Percentiles rank a stretch among this genome's conserved stretches.
These are phyloP conservation scores for Cataglyphis altisquamis DNA, from an alignment of 2,888 invertebrate genomes.

Conservation along the genomic window DNA sequence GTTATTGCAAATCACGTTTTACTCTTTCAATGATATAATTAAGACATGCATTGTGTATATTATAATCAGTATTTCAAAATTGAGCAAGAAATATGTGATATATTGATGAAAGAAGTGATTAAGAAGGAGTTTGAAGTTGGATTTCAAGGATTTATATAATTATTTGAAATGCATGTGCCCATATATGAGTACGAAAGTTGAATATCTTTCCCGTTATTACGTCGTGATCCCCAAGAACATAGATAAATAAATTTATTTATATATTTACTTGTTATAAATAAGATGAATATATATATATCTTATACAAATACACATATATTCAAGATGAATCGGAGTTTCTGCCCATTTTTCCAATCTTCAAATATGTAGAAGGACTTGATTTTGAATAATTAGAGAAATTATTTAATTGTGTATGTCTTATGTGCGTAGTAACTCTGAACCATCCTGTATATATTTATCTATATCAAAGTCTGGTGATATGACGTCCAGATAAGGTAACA, in stretches of 20 bases:
- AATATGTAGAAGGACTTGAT: background rate
- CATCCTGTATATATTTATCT: constrained; percentile 46
- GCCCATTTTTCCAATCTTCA: background rate
- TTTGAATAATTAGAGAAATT: background rate
- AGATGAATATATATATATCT: constrained; percentile 53
- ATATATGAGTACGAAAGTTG: constrained; percentile 26
- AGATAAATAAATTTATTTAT: constrained; percentile 71
- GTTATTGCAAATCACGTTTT: constrained; percentile 18
- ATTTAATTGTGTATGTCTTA: constrained; percentile 12
- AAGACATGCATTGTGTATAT: constrained; percentile 2
- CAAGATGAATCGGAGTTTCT: constrained; percentile 37
- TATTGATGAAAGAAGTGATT: background rate
- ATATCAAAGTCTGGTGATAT: constrained; percentile 77
- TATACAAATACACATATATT: constrained; percentile 9
- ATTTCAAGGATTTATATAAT: constrained; percentile 21
- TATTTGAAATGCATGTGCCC: constrained; percentile 48
- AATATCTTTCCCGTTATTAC: constrained; percentile 38
- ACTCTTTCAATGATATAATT: constrained; percentile 10
- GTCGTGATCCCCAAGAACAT: constrained; percentile 41
- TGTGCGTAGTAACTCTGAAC: constrained; percentile 46
- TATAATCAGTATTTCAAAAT: constrained; percentile 10
- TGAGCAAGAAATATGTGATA: constrained; percentile 35
- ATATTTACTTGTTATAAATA: constrained; percentile 61
- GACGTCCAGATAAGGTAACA: constrained; percentile 79
- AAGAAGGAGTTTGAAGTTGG: background rate